Evolutionary conservation across 2,797 vertebrate species (phyloP), one percentile per base, ranked within the genome.

Genomic region (Anguilla obscura): DNA sequence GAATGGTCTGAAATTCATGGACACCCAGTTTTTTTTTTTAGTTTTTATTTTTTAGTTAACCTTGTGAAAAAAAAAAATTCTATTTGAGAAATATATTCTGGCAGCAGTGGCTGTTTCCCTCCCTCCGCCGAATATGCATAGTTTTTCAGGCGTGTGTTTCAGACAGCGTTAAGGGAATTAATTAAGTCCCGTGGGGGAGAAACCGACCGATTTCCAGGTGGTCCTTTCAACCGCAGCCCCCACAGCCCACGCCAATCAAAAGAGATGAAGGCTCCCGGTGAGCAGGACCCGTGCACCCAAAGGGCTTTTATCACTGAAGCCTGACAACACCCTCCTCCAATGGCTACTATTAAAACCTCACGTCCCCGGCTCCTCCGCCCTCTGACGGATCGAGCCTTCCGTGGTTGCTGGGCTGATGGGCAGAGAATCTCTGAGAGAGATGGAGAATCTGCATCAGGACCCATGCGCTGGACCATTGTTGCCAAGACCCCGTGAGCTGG

Each of bases 221-320:
- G 30, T 40, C 33, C 2, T 36, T 76, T 5, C 74, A 40, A 16
- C 36, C 36, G 36, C 33, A 16, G 33, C 74, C 74, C 30, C 33
- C 33, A 21, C 74, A 36, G 18, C 36, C 74, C 14, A 16, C 33
- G 74, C 33, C 27, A 74, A 74, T 74, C 74, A 76, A n/a, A 33
- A 76, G 12, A 76, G 74, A 40, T 76, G 74, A 76, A 7, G 74
- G 74, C 33, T 40, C 33, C 14, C 18, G 74, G 33, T 76, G 74
- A 40, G 33, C 74, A 21, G 71, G 33, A n/a, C 74, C 36, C 74
- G 40, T 76, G 33, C 36, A 76, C 36, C 74, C 9, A 9, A 40
- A 76, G 10, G 74, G 74, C 33, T 76, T 40, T 76, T 76, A 76
- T 40, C 74, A 40, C 33, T 76, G 74, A 76, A 33, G 74, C 74